Conservation (phyloP, 2,888 invertebrate species). For the Plagodis pulveraria region DNA sequence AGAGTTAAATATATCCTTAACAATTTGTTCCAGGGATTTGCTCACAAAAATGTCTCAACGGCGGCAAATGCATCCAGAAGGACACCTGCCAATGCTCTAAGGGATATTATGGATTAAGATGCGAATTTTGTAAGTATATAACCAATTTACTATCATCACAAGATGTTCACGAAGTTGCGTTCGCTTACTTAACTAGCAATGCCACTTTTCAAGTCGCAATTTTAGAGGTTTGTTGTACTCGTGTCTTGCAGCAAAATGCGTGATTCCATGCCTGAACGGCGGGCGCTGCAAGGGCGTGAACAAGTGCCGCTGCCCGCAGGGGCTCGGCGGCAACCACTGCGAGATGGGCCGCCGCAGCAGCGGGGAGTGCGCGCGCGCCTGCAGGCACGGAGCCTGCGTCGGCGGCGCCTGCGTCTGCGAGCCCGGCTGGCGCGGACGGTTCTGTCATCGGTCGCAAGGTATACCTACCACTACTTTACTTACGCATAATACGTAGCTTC, state of each 20-base stretch:
- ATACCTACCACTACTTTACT: background rate
- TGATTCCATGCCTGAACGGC: slow-evolving; percentile 95
- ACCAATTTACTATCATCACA: no score
- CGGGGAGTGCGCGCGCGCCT: slow-evolving; percentile 89
- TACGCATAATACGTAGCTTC: no score
- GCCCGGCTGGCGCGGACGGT: slow-evolving; percentile 92
- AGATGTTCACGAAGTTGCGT: no score
- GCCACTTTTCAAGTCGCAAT: no score
- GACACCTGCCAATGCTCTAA: slow-evolving; percentile 96
- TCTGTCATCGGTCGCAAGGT: slow-evolving; percentile 90
- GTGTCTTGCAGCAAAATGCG: slow-evolving; percentile 89
- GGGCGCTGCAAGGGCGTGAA: slow-evolving; percentile 96
- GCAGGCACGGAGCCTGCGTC: slow-evolving; percentile 91
- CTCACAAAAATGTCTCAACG: slow-evolving; percentile 95
- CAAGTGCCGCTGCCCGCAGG: slow-evolving; percentile 94
- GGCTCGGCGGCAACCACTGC: slow-evolving; percentile 95
- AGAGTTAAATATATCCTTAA: slow-evolving; percentile 27
- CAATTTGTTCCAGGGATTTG: slow-evolving; percentile 90
- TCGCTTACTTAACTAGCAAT: no score
- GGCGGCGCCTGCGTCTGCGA: slow-evolving; percentile 91
- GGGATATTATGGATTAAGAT: slow-evolving; percentile 95
- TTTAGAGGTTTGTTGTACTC: no score
- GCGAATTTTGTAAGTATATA: slow-evolving; percentile 93
- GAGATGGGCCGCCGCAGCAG: slow-evolving; percentile 92
- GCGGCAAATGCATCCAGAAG: slow-evolving; percentile 97